phyloP scores from a whole-genome alignment of 1,140 invertebrate species.

The Drosophila sechellia region DNA sequence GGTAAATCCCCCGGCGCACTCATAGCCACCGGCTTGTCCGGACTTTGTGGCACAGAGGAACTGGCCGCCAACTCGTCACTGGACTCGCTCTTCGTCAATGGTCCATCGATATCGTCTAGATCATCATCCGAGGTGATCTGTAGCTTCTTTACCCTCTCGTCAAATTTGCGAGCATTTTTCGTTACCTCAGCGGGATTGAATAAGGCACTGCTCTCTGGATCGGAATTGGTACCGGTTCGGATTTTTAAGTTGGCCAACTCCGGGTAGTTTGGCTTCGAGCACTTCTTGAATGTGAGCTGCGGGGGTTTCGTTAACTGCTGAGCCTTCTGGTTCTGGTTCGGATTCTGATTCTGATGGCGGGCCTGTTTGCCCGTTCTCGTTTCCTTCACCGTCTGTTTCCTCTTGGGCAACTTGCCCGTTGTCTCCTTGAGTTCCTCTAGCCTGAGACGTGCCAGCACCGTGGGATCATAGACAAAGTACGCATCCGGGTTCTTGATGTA shows the following conservation, averaged over 20 bases:
- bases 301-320: slow-evolving; percentile 1
- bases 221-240: slow-evolving; percentile 65
- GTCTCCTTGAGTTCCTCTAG: slow-evolving; percentile 65
- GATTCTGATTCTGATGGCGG: slow-evolving; percentile 16
- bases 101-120: slow-evolving; percentile 79
- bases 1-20: neutral
- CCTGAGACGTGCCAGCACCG: slow-evolving; percentile 72
- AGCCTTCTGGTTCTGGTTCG: neutral
- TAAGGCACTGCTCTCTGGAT: slow-evolving; percentile 32
- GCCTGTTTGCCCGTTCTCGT: slow-evolving; percentile 6
- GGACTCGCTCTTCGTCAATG: slow-evolving; percentile 76
- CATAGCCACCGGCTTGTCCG: slow-evolving; percentile 1
- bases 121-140: slow-evolving; percentile 83
- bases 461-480: slow-evolving; percentile 80
- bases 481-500: slow-evolving; percentile 84
- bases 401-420: slow-evolving; percentile 43
- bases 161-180: slow-evolving; percentile 82
- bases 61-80: slow-evolving; percentile 62
- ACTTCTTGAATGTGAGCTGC: slow-evolving; percentile 67
- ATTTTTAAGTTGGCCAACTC: slow-evolving; percentile 82
- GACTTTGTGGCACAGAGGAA: slow-evolving; percentile 11
- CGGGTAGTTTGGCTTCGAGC: slow-evolving; percentile 82
- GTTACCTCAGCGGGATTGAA: slow-evolving; percentile 79
- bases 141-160: slow-evolving; percentile 78
- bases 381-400: slow-evolving; percentile 41